A percentile compares a stretch with the other conserved stretches of the same genome.
Conservation (phyloP, 2,113 vertebrate species). For the Thalassarche chlororhynchos region DNA sequence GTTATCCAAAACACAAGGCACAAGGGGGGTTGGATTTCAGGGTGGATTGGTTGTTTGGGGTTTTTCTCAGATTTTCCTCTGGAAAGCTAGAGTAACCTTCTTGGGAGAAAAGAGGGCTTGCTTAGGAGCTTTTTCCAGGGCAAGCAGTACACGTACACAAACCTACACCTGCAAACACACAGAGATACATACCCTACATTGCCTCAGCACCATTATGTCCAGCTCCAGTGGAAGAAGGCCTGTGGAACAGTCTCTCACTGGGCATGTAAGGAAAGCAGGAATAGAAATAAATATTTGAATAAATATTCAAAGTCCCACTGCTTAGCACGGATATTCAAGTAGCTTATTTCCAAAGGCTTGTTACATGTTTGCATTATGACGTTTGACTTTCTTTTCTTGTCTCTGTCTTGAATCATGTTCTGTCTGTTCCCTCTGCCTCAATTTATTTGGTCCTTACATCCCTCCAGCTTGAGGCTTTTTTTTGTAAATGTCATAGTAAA, state of each 20-base stretch:
- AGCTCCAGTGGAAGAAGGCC: background rate
- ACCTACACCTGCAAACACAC: background rate
- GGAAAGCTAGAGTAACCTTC: background rate
- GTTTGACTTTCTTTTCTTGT: background rate
- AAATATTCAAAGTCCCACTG: background rate
- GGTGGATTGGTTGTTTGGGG: background rate
- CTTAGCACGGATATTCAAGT: background rate
- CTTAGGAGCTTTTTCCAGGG: background rate
- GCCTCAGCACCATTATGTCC: background rate
- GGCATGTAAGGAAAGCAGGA: background rate
- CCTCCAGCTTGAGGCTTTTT: background rate
- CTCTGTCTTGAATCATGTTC: background rate
- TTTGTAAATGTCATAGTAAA: background rate
- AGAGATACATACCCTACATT: background rate
- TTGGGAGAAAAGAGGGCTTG: background rate
- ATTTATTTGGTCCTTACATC: background rate
- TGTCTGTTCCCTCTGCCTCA: background rate
- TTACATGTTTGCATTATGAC: background rate
- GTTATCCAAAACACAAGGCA: background rate
- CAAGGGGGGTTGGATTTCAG: background rate
- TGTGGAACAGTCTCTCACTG: background rate
- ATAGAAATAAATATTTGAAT: background rate
- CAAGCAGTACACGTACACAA: background rate
- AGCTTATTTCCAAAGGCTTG: background rate
- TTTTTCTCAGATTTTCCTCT: background rate